A percentile compares a stretch with the other conserved stretches of the same genome.
phyloP scores from a whole-genome alignment of 2,888 invertebrate species.

The Sminthurinus aureus region DNA sequence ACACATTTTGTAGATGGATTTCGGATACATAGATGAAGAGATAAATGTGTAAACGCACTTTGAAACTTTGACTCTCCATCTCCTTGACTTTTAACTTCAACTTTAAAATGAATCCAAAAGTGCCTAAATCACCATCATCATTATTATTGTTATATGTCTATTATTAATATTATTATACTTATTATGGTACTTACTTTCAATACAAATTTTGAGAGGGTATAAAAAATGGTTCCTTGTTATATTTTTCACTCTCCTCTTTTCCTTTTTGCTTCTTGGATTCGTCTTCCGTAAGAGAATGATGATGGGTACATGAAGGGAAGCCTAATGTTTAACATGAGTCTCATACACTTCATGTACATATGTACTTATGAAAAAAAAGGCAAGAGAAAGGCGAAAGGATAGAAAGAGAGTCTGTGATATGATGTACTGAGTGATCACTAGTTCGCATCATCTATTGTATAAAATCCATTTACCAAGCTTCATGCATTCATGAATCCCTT shows the following conservation, averaged over 20 bases:
- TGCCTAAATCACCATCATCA: neutral
- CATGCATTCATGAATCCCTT: conserved; percentile 37
- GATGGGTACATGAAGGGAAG: neutral
- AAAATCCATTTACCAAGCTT: conserved; percentile 34
- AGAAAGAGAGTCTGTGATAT: neutral
- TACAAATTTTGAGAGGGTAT: neutral
- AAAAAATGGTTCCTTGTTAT: neutral
- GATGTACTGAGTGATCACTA: conserved; percentile 9
- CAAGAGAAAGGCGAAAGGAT: neutral
- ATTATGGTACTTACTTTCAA: neutral
- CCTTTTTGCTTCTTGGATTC: neutral
- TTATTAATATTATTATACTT: too few species aligned
- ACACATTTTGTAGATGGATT: neutral
- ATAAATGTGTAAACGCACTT: neutral
- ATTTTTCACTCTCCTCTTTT: too few species aligned
- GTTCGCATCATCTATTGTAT: conserved; percentile 18
- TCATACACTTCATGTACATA: neutral
- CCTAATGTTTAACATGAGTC: neutral
- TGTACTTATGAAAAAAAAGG: neutral
- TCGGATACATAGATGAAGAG: conserved; percentile 1
- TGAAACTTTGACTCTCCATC: conserved; percentile 4
- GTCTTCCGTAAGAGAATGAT: neutral
- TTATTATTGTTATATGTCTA: neutral
- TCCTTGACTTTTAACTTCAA: neutral
- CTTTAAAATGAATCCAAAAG: neutral